Evolutionary conservation across 2,113 vertebrate species (phyloP).

Genomic region (Micromys minutus): DNA sequence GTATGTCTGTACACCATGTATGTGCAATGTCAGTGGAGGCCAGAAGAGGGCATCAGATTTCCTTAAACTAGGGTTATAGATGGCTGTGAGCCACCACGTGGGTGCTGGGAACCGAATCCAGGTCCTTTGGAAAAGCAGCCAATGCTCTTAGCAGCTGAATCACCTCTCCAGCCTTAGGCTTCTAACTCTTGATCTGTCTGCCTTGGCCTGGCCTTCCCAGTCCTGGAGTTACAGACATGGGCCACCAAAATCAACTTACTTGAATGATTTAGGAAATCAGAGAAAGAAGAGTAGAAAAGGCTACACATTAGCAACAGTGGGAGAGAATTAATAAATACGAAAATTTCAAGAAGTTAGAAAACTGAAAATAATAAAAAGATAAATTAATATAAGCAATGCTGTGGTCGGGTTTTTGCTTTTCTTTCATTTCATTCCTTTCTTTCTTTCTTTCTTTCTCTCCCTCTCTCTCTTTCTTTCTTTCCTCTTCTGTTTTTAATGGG

Average conservation of each 20-base stretch:
- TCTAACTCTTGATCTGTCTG: not conserved
- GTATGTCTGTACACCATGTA: not conserved
- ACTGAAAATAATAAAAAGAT: not conserved
- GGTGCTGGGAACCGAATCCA: not conserved
- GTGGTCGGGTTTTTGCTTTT: not conserved
- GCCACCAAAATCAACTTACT: no score
- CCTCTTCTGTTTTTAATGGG: not conserved
- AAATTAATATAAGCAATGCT: not conserved
- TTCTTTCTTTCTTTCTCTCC: no score
- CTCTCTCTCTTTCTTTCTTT: no score
- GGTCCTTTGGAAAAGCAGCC: not conserved
- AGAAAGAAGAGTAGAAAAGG: not conserved
- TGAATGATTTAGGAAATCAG: not conserved
- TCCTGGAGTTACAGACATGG: not conserved
- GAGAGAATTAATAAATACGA: not conserved
- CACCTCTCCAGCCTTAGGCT: not conserved
- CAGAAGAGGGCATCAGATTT: not conserved
- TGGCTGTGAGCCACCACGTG: not conserved
- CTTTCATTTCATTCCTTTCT: no score
- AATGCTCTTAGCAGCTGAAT: not conserved
- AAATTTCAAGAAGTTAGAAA: slow-evolving; percentile 10
- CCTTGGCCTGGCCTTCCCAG: not conserved
- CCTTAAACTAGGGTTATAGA: not conserved
- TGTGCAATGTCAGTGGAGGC: not conserved
- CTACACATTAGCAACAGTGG: not conserved